phyloP scores from a whole-genome alignment of 1,140 invertebrate species.

The Meloidogyne chitwoodi region DNA sequence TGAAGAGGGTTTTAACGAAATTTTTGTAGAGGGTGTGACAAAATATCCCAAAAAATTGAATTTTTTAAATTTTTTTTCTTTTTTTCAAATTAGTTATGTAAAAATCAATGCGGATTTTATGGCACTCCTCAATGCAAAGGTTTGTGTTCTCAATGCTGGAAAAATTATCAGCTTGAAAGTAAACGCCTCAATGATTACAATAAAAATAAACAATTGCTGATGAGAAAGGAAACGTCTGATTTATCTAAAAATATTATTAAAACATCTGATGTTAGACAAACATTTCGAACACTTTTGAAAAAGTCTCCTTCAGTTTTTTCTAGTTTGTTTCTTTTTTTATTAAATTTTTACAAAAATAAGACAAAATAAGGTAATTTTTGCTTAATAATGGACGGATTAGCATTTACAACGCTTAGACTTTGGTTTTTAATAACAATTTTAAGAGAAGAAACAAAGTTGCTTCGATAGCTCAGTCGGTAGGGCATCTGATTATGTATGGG shows the following conservation, averaged over 20 bases:
- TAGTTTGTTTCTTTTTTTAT: conserved; percentile 1
- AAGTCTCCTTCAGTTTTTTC: conserved; percentile 39
- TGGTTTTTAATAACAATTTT: no score
- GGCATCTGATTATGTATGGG: no score
- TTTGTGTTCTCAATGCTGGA: conserved; percentile 85
- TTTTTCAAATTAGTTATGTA: conserved; percentile 72
- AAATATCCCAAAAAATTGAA: not conserved
- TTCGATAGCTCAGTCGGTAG: no score
- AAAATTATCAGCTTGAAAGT: conserved; percentile 56
- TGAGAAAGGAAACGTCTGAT: not conserved
- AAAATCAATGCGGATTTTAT: conserved; percentile 89
- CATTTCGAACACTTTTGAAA: conserved; percentile 22
- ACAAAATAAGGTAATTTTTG: no score
- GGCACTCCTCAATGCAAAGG: conserved; percentile 94
- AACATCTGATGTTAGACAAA: conserved; percentile 21
- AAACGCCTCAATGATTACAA: conserved; percentile 15
- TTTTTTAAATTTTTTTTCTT: not conserved
- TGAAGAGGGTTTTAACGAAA: not conserved
- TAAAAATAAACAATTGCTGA: conserved; percentile 9
- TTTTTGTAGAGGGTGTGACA: no score
- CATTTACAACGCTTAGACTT: no score
- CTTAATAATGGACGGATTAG: no score
- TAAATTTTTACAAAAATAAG: no score
- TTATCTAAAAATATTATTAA: not conserved
- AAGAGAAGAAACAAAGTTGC: no score